These are phyloP conservation scores for Papilio protenor DNA, from an alignment of 2,888 invertebrate species.

Conservation along the genomic window DNA sequence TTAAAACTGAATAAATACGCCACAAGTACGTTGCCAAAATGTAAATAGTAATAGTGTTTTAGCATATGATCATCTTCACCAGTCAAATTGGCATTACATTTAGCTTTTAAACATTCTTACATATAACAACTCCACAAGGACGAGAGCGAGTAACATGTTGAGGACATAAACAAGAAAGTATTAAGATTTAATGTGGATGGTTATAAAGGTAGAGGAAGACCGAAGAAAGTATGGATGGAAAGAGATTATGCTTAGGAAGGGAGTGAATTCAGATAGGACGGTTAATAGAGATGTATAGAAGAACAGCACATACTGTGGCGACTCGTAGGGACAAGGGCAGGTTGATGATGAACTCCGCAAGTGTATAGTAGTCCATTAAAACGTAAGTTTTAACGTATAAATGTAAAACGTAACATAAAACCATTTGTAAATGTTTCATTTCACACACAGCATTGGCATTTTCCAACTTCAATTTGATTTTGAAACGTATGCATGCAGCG, in stretches of 20 bases:
- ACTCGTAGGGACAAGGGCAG: too few species aligned
- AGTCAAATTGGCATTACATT: constrained; percentile 29
- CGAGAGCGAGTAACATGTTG: too few species aligned
- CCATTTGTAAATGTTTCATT: background rate
- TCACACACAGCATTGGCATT: background rate
- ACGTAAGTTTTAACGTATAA: background rate
- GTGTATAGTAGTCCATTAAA: background rate
- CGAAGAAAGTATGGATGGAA: too few species aligned
- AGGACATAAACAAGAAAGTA: too few species aligned
- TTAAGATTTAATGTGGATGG: too few species aligned
- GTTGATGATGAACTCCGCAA: background rate
- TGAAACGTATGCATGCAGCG: background rate
- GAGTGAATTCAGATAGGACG: too few species aligned
- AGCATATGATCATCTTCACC: constrained; percentile 22
- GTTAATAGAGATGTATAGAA: too few species aligned
- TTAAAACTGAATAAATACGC: background rate
- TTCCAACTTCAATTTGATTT: constrained; percentile 1
- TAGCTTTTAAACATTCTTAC: background rate
- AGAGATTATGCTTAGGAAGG: too few species aligned
- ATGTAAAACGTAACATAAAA: background rate
- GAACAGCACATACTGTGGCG: too few species aligned
- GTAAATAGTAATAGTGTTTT: too few species aligned
- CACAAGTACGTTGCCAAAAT: constrained; percentile 1
- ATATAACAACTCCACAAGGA: background rate
- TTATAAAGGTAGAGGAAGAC: too few species aligned